These are phyloP conservation scores for Drosophila auraria DNA, from an alignment of 1,140 invertebrate species.

Conservation along the genomic window DNA sequence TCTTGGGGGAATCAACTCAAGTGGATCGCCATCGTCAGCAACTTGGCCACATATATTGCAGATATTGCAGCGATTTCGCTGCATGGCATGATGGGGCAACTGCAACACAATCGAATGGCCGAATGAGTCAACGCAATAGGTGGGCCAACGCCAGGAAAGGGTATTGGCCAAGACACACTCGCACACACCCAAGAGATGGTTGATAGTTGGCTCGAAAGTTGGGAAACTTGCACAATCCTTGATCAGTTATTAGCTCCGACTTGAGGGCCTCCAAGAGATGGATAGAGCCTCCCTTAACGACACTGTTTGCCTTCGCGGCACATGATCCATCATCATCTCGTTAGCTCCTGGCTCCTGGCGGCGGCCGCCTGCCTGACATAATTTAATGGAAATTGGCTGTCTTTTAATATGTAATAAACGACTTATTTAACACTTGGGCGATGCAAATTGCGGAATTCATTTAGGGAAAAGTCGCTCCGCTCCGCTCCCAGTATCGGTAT, in stretches of 20 bases:
- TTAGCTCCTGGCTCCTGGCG: slow-evolving; percentile 49
- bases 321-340: slow-evolving; percentile 70
- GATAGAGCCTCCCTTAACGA: not conserved
- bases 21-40: slow-evolving; percentile 56
- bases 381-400: slow-evolving; percentile 78
- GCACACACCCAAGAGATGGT: not conserved
- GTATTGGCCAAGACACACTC: slow-evolving; percentile 42
- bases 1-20: slow-evolving; percentile 60
- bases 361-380: slow-evolving; percentile 42
- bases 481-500: not conserved
- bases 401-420: slow-evolving; percentile 80
- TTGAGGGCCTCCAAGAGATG: not conserved
- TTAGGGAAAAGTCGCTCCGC: slow-evolving; percentile 58
- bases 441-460: slow-evolving; percentile 79
- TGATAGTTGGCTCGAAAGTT: not conserved
- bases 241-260: not conserved
- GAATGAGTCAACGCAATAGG: slow-evolving; percentile 56
- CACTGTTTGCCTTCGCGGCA: slow-evolving; percentile 33
- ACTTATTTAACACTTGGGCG: slow-evolving; percentile 78
- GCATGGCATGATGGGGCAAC: slow-evolving; percentile 17
- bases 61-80: slow-evolving; percentile 28
- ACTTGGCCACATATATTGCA: slow-evolving; percentile 40
- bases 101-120: slow-evolving; percentile 40
- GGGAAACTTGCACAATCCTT: not conserved
- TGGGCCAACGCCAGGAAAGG: slow-evolving; percentile 50